Conservation (phyloP, 2,888 invertebrate species). For the Ophonus ardosiacus region DNA sequence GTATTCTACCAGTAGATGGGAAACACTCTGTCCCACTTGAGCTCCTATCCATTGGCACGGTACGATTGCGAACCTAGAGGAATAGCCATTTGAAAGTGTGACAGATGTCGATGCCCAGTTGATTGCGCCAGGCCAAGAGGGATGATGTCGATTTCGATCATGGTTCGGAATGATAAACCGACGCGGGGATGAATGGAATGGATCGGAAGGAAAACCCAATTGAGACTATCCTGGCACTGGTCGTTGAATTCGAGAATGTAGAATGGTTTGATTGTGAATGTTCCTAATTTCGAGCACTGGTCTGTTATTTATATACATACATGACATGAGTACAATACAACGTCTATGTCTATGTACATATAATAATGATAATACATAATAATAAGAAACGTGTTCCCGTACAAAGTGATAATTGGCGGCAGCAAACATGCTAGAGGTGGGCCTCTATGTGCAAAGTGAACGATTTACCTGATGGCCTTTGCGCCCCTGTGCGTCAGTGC, state of each 20-base stretch:
- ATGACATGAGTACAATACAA: conserved; percentile 46
- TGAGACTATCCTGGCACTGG: conserved; percentile 27
- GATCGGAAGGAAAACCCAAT: conserved; percentile 50
- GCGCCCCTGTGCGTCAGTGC: conserved; percentile 53
- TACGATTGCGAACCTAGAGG: neutral
- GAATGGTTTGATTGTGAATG: conserved; percentile 32
- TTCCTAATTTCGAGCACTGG: conserved; percentile 64
- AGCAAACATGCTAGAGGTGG: conserved; percentile 64
- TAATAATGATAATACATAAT: conserved; percentile 17
- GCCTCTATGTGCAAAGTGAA: conserved; percentile 64
- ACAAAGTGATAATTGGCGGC: conserved; percentile 64
- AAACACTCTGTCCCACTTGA: conserved; percentile 16
- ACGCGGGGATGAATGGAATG: conserved; percentile 56
- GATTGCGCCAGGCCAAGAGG: neutral
- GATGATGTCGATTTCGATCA: conserved; percentile 19
- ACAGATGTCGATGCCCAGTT: neutral
- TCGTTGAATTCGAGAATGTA: conserved; percentile 5
- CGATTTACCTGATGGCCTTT: conserved; percentile 65
- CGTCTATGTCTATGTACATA: conserved; percentile 18
- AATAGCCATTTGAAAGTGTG: neutral
- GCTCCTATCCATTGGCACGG: neutral
- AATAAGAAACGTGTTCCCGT: conserved; percentile 62
- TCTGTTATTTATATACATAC: conserved; percentile 52
- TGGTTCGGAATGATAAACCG: conserved; percentile 12
- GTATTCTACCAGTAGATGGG: conserved; percentile 24